Conservation (phyloP, 2,888 invertebrate species). For the Blastobasis lacticolella region DNA sequence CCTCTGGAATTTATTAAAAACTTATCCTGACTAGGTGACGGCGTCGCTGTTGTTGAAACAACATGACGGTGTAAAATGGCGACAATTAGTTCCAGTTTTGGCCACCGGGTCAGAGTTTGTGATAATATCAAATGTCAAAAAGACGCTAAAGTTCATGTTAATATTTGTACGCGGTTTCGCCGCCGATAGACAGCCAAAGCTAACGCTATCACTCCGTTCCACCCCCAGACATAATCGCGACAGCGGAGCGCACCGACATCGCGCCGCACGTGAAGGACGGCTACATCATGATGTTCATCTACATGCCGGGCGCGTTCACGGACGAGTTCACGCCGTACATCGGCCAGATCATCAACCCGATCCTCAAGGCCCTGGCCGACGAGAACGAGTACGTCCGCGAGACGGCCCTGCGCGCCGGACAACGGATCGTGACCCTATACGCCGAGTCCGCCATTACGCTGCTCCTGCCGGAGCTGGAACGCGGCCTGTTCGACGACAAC, state of each 20-base stretch:
- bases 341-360: conserved; percentile 97
- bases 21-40: too few relatives aligned
- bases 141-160: too few relatives aligned
- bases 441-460: conserved; percentile 96
- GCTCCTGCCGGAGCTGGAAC: conserved; percentile 93
- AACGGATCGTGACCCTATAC: conserved; percentile 96
- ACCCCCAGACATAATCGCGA: conserved; percentile 87
- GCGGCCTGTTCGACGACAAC: conserved; percentile 97
- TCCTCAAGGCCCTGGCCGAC: conserved; percentile 97
- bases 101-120: too few relatives aligned
- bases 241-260: conserved; percentile 93
- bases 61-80: too few relatives aligned
- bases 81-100: too few relatives aligned
- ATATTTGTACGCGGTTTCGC: too few relatives aligned
- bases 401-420: conserved; percentile 96
- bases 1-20: too few relatives aligned
- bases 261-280: conserved; percentile 99
- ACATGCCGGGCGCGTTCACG: conserved; percentile 98
- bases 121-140: too few relatives aligned
- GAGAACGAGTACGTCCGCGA: conserved; percentile 99
- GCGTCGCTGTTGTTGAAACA: too few relatives aligned
- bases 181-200: too few relatives aligned
- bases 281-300: conserved; percentile 99
- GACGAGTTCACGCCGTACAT: conserved; percentile 96
- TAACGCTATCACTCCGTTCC: background rate